These are phyloP conservation scores for Baccha elongata DNA, from an alignment of 2,888 invertebrate species.

Conservation along the genomic window DNA sequence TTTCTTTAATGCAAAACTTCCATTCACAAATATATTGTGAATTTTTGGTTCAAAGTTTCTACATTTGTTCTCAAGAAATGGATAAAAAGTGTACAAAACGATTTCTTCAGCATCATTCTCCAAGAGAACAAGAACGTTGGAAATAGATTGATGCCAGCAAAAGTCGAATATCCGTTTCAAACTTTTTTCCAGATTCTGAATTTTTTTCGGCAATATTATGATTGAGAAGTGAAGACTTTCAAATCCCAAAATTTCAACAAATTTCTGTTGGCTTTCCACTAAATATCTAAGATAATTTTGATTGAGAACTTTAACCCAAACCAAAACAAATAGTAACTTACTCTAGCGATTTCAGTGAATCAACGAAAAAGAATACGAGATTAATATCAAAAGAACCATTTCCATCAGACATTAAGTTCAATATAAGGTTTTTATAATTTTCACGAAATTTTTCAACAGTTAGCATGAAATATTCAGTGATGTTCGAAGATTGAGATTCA, in stretches of 20 bases:
- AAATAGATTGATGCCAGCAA: background rate
- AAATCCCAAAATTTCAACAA: no score
- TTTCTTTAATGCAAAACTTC: background rate
- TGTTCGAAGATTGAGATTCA: background rate
- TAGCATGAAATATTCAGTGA: background rate
- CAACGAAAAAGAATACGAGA: background rate
- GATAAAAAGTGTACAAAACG: conserved; percentile 5
- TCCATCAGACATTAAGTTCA: background rate
- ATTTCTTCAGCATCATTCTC: background rate
- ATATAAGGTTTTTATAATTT: background rate
- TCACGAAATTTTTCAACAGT: background rate
- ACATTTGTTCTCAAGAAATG: background rate
- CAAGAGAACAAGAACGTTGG: background rate
- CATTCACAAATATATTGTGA: background rate
- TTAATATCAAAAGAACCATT: background rate
- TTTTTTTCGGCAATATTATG: background rate
- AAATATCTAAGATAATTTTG: background rate
- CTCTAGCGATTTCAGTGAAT: conserved; percentile 9
- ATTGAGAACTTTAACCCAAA: no score
- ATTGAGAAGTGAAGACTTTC: no score
- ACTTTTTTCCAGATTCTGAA: background rate
- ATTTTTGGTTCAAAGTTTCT: background rate
- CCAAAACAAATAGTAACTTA: background rate
- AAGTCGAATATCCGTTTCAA: background rate
- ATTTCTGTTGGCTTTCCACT: background rate